Percentiles rank a stretch among this genome's conserved stretches.
These are phyloP conservation scores for Pelusios castaneus DNA, from an alignment of 2,113 vertebrate species.

Conservation along the genomic window DNA sequence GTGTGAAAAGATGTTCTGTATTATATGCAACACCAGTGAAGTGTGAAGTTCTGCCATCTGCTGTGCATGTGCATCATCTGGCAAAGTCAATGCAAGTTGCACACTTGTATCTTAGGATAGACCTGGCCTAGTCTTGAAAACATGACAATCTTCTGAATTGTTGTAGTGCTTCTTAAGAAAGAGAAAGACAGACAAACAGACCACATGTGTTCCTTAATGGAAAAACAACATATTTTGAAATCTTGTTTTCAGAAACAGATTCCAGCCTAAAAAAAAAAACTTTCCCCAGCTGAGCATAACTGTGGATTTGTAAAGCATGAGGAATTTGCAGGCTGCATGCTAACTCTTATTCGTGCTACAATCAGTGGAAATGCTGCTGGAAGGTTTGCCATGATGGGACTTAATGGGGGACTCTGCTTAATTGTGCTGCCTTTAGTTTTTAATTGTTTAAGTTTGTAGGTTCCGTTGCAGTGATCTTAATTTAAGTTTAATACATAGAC, in stretches of 20 bases:
- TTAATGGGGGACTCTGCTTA: neutral
- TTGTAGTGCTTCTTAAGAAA: constrained; percentile 42
- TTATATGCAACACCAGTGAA: neutral
- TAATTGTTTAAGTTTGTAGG: neutral
- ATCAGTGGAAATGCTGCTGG: constrained; percentile 1
- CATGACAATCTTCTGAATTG: constrained; percentile 6
- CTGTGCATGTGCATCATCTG: neutral
- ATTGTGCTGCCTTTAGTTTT: constrained; percentile 7
- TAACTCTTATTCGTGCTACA: constrained; percentile 35
- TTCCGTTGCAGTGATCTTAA: neutral
- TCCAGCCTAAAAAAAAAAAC: neutral
- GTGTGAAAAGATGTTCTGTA: neutral
- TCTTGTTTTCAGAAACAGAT: constrained; percentile 50
- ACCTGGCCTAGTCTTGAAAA: constrained; percentile 9
- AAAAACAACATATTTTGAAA: constrained; percentile 62
- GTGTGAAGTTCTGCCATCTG: neutral
- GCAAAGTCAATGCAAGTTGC: neutral
- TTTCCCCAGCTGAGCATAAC: constrained; percentile 35
- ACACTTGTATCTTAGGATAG: neutral
- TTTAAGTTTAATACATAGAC: neutral
- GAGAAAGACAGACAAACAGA: constrained; percentile 9
- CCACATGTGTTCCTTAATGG: constrained; percentile 37
- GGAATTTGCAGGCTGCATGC: constrained; percentile 64
- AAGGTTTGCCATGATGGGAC: constrained; percentile 3
- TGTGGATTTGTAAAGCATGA: constrained; percentile 67